A percentile compares a stretch with the other conserved stretches of the same genome.
These are phyloP conservation scores for Galerucella pusilla DNA, from an alignment of 2,888 invertebrate species.

Conservation along the genomic window DNA sequence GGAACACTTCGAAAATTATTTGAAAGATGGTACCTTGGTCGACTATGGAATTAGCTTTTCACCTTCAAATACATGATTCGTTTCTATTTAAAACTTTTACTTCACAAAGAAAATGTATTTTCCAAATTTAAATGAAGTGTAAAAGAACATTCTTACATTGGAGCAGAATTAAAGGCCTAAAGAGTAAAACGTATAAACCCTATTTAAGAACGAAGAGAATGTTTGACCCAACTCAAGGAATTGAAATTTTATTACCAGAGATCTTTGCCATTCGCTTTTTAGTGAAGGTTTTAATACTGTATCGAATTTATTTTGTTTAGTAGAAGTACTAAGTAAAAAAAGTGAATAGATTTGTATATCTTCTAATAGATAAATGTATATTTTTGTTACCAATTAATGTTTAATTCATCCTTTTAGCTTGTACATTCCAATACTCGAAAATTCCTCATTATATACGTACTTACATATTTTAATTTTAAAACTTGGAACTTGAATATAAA, in stretches of 20 bases:
- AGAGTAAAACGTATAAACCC: neutral
- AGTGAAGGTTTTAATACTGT: neutral
- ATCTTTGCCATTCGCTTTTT: neutral
- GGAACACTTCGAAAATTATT: too few relatives aligned
- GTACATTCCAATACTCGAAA: neutral
- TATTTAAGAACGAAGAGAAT: neutral
- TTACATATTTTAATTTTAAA: neutral
- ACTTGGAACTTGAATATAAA: neutral
- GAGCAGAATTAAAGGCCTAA: neutral
- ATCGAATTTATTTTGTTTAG: neutral
- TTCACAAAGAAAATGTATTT: too few relatives aligned
- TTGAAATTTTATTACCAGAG: constrained; percentile 11
- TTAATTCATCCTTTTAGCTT: neutral
- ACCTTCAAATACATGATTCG: too few relatives aligned
- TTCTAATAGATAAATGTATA: too few relatives aligned
- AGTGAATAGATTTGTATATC: too few relatives aligned
- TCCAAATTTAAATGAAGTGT: neutral
- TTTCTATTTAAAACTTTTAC: too few relatives aligned
- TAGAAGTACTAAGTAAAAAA: neutral
- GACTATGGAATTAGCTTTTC: too few relatives aligned
- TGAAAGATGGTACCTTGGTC: too few relatives aligned
- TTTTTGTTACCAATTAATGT: too few relatives aligned
- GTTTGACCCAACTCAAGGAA: constrained; percentile 11
- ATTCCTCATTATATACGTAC: neutral
- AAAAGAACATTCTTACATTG: neutral